Conservation (phyloP, 2,113 vertebrate species). For the Nothoprocta pentlandii region DNA sequence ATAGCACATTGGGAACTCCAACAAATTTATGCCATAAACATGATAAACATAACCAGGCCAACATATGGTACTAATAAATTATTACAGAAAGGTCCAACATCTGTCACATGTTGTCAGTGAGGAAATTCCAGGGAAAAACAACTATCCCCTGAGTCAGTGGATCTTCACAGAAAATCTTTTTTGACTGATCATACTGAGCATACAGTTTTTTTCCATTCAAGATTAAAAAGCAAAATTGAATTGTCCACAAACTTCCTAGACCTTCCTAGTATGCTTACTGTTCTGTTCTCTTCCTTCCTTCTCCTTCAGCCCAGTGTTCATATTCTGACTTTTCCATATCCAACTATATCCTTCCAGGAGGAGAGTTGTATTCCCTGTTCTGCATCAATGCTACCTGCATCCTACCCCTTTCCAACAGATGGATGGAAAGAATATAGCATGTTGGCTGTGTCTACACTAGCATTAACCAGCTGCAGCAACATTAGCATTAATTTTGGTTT, state of each 20-base stretch:
- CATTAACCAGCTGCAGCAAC: not conserved
- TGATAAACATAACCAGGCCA: not conserved
- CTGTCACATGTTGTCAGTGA: not conserved
- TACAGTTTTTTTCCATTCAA: not conserved
- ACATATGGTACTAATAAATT: constrained; percentile 55
- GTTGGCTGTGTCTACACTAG: not conserved
- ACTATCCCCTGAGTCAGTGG: not conserved
- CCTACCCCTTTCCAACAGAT: not conserved
- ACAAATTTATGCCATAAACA: not conserved
- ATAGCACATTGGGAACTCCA: not conserved
- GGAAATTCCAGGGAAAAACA: not conserved
- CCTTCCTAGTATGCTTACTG: not conserved
- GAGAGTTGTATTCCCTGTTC: not conserved
- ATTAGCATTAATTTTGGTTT: not conserved
- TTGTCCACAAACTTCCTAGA: not conserved
- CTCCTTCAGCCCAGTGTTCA: not conserved
- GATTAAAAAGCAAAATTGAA: not conserved
- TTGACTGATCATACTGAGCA: not conserved
- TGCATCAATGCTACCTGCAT: not conserved
- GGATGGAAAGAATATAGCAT: not conserved
- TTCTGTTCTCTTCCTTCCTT: not conserved
- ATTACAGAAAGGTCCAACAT: constrained; percentile 25
- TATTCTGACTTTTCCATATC: not conserved
- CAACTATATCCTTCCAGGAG: not conserved
- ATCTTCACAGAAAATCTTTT: not conserved